phyloP scores from a whole-genome alignment of 2,797 vertebrate genomes.

The Buceros bicornis region DNA sequence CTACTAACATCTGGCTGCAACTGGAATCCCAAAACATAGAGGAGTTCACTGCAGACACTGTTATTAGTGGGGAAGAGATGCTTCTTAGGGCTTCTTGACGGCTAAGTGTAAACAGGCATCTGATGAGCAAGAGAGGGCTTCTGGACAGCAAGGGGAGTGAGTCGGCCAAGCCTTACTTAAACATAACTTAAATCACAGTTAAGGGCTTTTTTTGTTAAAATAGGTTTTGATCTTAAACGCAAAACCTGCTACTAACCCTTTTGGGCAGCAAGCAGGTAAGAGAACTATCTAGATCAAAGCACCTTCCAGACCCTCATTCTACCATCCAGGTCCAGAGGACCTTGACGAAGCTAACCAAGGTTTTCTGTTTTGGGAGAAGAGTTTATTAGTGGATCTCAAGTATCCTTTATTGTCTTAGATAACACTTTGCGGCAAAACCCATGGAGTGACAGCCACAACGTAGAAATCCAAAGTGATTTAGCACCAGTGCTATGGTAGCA shows the following conservation, averaged over 20 bases:
- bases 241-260: not conserved
- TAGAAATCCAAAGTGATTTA: not conserved
- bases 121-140: not conserved
- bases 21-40: not conserved
- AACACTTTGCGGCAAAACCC: not conserved
- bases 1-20: not conserved
- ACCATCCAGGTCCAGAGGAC: not conserved
- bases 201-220: not conserved
- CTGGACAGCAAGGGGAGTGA: not conserved
- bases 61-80: not conserved
- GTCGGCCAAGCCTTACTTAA: not conserved
- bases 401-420: not conserved
- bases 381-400: not conserved
- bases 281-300: not conserved
- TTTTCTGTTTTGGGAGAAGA: not conserved
- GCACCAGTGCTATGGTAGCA: not conserved
- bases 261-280: not conserved
- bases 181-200: not conserved
- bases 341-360: not conserved
- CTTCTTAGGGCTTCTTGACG: not conserved
- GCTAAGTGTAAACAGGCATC: not conserved
- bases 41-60: not conserved
- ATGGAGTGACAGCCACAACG: not conserved
- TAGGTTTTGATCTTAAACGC: not conserved
- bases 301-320: not conserved